phyloP scores from a whole-genome alignment of 2,797 vertebrate genomes.

The Euphonia xanthogaster region DNA sequence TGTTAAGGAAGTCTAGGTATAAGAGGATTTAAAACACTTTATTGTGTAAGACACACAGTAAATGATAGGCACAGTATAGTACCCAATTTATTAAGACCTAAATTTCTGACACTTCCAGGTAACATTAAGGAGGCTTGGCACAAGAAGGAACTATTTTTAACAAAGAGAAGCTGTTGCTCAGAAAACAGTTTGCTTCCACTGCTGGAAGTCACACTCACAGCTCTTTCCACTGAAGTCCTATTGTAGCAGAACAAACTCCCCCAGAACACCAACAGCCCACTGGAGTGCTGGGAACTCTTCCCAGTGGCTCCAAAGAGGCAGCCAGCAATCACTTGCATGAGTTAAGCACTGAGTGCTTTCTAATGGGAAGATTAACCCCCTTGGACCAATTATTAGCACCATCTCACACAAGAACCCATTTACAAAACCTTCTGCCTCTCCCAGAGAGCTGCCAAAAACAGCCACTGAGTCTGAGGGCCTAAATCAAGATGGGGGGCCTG shows the following conservation, averaged over 20 bases:
- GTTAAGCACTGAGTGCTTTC: not conserved
- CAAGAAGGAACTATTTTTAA: not conserved
- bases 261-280: not conserved
- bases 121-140: not conserved
- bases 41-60: not conserved
- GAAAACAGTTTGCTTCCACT: not conserved
- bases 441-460: not conserved
- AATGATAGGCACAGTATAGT: not conserved
- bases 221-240: not conserved
- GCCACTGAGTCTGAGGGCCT: not conserved
- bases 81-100: not conserved
- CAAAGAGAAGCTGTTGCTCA: not conserved
- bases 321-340: not conserved
- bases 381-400: not conserved
- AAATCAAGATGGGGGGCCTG: not conserved
- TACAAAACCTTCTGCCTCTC: not conserved
- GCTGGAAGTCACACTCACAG: not conserved
- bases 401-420: not conserved
- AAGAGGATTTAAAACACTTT: not conserved
- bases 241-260: not conserved
- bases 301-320: fast-evolving
- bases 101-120: not conserved
- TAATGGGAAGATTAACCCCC: not conserved
- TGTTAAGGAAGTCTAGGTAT: not conserved
- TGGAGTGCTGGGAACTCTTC: not conserved